Conservation (phyloP, 1,140 invertebrate species). For the Lucilia sericata region DNA sequence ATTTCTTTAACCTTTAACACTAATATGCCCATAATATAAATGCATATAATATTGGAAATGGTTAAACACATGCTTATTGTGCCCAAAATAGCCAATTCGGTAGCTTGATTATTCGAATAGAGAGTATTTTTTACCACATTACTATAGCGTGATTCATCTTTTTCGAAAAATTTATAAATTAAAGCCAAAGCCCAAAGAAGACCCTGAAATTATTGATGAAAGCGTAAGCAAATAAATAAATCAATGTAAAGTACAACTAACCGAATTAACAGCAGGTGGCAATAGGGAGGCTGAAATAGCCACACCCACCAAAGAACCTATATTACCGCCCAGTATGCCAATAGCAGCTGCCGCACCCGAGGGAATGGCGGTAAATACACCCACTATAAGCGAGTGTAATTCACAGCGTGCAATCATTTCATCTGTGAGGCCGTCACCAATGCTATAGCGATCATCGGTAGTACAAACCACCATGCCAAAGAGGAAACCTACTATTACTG, state of each 20-base stretch:
- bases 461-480: slow-evolving; percentile 75
- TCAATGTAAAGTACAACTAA: slow-evolving; percentile 56
- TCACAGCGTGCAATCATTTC: slow-evolving; percentile 79
- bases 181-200: slow-evolving; percentile 77
- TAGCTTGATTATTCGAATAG: slow-evolving; percentile 71
- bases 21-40: slow-evolving; percentile 76
- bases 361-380: slow-evolving; percentile 77
- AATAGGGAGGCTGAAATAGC: slow-evolving; percentile 84
- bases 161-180: slow-evolving; percentile 69
- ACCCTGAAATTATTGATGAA: slow-evolving; percentile 69
- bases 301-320: slow-evolving; percentile 81
- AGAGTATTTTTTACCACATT: slow-evolving; percentile 64
- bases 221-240: not conserved
- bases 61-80: slow-evolving; percentile 77
- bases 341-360: slow-evolving; percentile 83
- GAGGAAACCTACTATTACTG: slow-evolving; percentile 76
- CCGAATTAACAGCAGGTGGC: slow-evolving; percentile 82
- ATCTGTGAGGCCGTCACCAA: slow-evolving; percentile 74
- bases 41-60: slow-evolving; percentile 79
- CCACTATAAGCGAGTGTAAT: slow-evolving; percentile 75
- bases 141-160: slow-evolving; percentile 65
- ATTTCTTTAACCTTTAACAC: slow-evolving; percentile 84
- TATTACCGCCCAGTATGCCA: slow-evolving; percentile 78
- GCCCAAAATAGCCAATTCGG: slow-evolving; percentile 74
- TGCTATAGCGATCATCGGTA: slow-evolving; percentile 72